Evolutionary conservation across 2,797 vertebrate genomes (phyloP).

Genomic region (Synaphobranchus kaupii): DNA sequence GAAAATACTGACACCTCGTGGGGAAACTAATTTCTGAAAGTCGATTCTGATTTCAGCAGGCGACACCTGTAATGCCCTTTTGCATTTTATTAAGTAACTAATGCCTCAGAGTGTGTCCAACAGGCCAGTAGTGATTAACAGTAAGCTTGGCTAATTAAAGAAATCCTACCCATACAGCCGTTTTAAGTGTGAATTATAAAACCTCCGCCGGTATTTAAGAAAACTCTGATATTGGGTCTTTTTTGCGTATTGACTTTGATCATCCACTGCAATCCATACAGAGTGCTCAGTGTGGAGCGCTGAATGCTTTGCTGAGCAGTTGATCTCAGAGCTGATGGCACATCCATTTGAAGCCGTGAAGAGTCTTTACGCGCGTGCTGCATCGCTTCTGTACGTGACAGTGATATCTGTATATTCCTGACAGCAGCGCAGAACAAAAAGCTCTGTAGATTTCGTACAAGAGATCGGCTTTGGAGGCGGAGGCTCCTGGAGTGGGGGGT

Average conservation of each 20-base stretch:
- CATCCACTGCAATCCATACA: neutral
- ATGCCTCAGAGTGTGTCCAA: neutral
- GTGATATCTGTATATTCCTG: too few relatives aligned
- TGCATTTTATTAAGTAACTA: neutral
- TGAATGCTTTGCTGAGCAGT: neutral
- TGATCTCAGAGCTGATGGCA: neutral
- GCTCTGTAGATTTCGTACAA: neutral
- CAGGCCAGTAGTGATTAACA: neutral
- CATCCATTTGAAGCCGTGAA: neutral
- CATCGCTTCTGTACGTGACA: neutral
- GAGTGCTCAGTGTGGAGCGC: neutral
- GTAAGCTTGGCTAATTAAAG: neutral
- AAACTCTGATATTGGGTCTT: neutral
- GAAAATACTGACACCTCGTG: neutral
- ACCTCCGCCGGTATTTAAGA: neutral
- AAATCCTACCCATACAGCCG: neutral
- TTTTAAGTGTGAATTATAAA: neutral
- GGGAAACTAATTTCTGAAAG: neutral
- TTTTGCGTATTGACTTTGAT: neutral
- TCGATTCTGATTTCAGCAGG: neutral
- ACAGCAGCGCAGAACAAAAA: neutral
- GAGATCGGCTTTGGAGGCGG: neutral
- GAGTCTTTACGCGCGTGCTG: neutral
- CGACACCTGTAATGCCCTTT: neutral
- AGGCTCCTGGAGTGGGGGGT: neutral